Evolutionary conservation across 2,888 invertebrate species (phyloP), one percentile per base, ranked within the genome.

Genomic region (Blera fallax): DNA sequence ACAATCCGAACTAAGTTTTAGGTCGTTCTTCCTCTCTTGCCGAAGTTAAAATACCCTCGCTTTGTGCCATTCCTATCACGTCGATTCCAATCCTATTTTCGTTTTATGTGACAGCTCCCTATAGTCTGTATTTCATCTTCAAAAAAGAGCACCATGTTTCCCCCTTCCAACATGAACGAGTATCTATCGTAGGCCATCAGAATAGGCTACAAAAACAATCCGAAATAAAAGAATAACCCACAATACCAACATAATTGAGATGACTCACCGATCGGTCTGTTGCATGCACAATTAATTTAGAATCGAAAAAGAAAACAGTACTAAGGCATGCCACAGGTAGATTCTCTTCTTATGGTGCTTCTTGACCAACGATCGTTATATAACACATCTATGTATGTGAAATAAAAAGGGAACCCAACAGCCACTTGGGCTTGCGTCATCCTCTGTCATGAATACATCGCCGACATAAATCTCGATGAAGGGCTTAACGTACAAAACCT

Each of bases 281-380:
- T 69, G 77, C 60, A 69, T 78, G 70, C 77, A 69, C 58, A 69
- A 78, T 76, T 58, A 48, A 21, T n/a, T 50, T 48, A 18, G 65
- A 58, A 48, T n/a, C 48, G 11, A 48, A 24, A 32, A 43, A 54
- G 72, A 52, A 24, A 24, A 24, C 24, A 24, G 4, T 4, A 24
- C 24, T 24, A 24, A 32, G 65, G 24, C 45, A 18, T 24, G 14
- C 11, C 37, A 6, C 76, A 65, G 45, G 65, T 76, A 76, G 76
- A 56, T 45, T 43, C 14, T 45, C 34, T 52, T 24, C 24, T 24
- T 4, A 24, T 24, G 4, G 24, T 24, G 24, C 4, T 24, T 24
- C 2, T 62, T 52, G 52, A 34, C 69, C 60, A 52, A 3, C 40
- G 21, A 67, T 60, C 76, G 24, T 62, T 78, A 54, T 52, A 69